phyloP scores from a whole-genome alignment of 2,888 invertebrate species.

The Drosophila anomalata region DNA sequence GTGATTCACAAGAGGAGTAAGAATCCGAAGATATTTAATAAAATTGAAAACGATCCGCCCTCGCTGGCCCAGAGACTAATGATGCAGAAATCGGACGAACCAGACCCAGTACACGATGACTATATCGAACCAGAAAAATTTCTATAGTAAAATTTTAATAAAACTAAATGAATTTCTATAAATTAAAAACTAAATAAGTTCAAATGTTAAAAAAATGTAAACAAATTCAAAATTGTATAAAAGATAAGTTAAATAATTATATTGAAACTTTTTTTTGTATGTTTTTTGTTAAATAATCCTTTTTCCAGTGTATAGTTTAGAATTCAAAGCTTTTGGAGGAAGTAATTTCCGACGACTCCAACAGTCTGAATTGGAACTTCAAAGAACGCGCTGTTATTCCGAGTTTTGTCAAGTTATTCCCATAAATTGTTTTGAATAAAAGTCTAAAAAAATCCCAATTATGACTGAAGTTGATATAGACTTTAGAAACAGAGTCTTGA shows the following conservation, averaged over 20 bases:
- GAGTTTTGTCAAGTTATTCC: not conserved
- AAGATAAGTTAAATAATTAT: too few relatives aligned
- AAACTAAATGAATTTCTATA: too few relatives aligned
- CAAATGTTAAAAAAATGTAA: too few relatives aligned
- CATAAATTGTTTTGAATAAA: not conserved
- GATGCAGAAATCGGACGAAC: not conserved
- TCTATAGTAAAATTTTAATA: too few relatives aligned
- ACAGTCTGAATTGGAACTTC: not conserved
- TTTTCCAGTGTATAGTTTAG: not conserved
- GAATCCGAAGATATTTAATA: not conserved
- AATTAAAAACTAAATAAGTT: too few relatives aligned
- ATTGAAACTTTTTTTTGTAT: not conserved
- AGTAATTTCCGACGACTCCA: not conserved
- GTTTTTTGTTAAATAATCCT: not conserved
- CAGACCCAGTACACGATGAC: too few relatives aligned
- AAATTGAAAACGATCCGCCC: not conserved
- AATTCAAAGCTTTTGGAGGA: not conserved
- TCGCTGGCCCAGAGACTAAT: not conserved
- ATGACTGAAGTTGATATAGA: not conserved
- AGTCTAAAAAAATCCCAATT: not conserved
- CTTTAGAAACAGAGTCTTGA: not conserved
- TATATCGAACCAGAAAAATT: too few relatives aligned
- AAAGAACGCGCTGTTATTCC: not conserved
- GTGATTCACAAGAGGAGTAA: not conserved
- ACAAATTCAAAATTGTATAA: too few relatives aligned